These are phyloP conservation scores for Melanerpes aurifrons DNA, from an alignment of 2,113 vertebrate species.

Conservation along the genomic window DNA sequence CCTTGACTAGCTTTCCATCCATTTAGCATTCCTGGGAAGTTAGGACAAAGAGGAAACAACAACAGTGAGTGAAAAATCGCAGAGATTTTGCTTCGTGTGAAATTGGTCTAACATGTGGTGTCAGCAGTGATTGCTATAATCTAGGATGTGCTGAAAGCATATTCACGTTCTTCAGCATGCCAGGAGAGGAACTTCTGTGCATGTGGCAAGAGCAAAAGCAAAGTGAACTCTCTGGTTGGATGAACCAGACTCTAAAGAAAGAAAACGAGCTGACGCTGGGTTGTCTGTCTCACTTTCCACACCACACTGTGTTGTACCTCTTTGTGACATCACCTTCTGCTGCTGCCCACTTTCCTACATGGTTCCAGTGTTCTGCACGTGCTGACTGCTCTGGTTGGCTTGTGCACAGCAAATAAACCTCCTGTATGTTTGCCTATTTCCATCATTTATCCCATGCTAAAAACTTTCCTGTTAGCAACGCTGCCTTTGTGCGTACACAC, in stretches of 20 bases:
- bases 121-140: background rate
- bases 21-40: slow-evolving; percentile 68
- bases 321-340: slow-evolving; percentile 3
- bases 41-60: slow-evolving; percentile 70
- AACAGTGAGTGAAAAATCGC: slow-evolving; percentile 67
- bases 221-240: background rate
- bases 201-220: slow-evolving; percentile 27
- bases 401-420: background rate
- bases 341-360: background rate
- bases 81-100: background rate
- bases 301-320: background rate
- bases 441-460: slow-evolving; percentile 27
- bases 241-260: background rate
- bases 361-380: background rate
- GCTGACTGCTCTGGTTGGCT: slow-evolving; percentile 24
- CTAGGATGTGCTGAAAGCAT: slow-evolving; percentile 24
- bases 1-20: slow-evolving; percentile 67
- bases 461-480: slow-evolving; percentile 43
- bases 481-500: background rate
- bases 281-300: slow-evolving; percentile 7
- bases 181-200: background rate
- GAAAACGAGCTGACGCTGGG: slow-evolving; percentile 50
- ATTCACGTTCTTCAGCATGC: slow-evolving; percentile 3
- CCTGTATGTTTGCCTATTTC: background rate
- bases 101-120: slow-evolving; percentile 26